phyloP scores from a whole-genome alignment of 2,797 vertebrate genomes.

The Alfaro cultratus region DNA sequence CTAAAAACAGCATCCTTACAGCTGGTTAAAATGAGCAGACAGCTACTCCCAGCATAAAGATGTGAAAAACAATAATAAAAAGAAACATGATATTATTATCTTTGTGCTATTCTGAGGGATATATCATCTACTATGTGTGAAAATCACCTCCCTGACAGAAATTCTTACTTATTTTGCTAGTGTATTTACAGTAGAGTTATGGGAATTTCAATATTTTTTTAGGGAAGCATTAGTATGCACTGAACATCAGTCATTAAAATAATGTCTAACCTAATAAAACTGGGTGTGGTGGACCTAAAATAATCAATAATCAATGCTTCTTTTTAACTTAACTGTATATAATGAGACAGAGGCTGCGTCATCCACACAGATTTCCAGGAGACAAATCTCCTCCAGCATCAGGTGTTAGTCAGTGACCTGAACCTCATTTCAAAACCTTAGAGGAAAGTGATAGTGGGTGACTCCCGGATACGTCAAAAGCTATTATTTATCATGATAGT shows the following conservation, averaged over 20 bases:
- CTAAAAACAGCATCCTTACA: constrained; percentile 49
- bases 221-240: background rate
- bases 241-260: constrained; percentile 25
- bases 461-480: constrained; percentile 26
- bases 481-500: constrained; percentile 52
- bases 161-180: background rate
- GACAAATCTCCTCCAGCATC: constrained; percentile 65
- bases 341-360: constrained; percentile 54
- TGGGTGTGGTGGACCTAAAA: constrained; percentile 56
- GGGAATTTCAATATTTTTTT: background rate
- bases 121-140: background rate
- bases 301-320: constrained; percentile 12
- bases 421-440: constrained; percentile 58
- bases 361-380: constrained; percentile 47
- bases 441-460: constrained; percentile 30
- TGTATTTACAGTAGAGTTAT: constrained; percentile 12
- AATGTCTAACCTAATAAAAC: constrained; percentile 30
- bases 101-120: background rate
- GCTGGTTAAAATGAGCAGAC: constrained; percentile 43
- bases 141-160: background rate
- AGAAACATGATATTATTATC: background rate
- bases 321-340: constrained; percentile 32
- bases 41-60: constrained; percentile 31
- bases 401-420: constrained; percentile 77
- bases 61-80: constrained; percentile 24